A percentile compares a stretch with the other conserved stretches of the same genome.
Evolutionary conservation across 2,797 vertebrate genomes (phyloP).

Genomic region (Chloroceryle inda): DNA sequence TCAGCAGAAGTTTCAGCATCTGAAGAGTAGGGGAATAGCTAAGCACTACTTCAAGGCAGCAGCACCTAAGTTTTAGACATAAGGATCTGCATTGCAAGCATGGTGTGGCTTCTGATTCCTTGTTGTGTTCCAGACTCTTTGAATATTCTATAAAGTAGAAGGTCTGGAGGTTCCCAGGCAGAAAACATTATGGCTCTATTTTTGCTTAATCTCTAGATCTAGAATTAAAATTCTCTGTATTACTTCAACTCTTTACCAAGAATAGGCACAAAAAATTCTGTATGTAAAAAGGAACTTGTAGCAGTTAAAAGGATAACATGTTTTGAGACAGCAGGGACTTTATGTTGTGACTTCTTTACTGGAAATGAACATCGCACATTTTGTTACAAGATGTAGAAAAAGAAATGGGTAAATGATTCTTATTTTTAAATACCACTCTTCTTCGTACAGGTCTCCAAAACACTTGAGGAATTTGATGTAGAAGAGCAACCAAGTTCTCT

Average conservation of each 20-base stretch:
- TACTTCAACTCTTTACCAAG: neutral
- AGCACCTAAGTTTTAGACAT: neutral
- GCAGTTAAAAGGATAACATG: neutral
- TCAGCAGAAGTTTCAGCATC: neutral
- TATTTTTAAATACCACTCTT: constrained; percentile 2
- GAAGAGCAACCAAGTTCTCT: constrained; percentile 87
- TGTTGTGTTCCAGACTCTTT: neutral
- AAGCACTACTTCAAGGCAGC: neutral
- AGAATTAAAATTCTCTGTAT: neutral
- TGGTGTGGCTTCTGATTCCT: neutral
- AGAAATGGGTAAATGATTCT: constrained; percentile 86
- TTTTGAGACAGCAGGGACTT: neutral
- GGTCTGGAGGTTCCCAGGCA: neutral
- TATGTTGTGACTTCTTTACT: neutral
- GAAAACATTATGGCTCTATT: neutral
- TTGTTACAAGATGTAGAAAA: constrained; percentile 80
- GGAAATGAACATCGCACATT: neutral
- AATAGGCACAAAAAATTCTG: neutral
- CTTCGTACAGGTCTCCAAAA: constrained; percentile 87
- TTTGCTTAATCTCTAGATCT: neutral
- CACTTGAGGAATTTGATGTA: constrained; percentile 92
- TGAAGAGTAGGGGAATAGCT: neutral
- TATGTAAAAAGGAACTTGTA: neutral
- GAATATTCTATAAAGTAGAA: neutral
- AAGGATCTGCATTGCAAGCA: neutral